phyloP scores from a whole-genome alignment of 2,888 invertebrate genomes.

The Drosophila longiperda region DNA sequence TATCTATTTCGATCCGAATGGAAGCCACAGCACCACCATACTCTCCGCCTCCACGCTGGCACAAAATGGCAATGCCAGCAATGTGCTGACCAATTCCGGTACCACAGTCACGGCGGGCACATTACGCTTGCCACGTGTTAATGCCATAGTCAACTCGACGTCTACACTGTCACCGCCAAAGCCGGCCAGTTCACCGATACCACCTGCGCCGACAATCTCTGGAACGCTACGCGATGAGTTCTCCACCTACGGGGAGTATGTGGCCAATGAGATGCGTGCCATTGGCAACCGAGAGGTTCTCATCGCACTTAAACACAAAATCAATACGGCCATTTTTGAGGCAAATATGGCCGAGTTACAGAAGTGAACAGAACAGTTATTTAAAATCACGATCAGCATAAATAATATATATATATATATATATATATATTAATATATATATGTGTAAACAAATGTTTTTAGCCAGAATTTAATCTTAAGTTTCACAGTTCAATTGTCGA shows the following conservation, averaged over 20 bases:
- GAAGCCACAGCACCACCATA: slow-evolving; percentile 69
- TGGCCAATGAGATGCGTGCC: slow-evolving; percentile 87
- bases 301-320: slow-evolving; percentile 87
- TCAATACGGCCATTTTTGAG: slow-evolving; percentile 87
- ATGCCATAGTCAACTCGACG: slow-evolving; percentile 47
- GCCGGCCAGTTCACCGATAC: slow-evolving; percentile 44
- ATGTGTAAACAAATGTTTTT: slow-evolving; percentile 41
- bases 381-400: slow-evolving; percentile 16
- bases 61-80: slow-evolving; percentile 55
- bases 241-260: slow-evolving; percentile 87
- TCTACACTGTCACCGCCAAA: slow-evolving; percentile 47
- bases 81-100: slow-evolving; percentile 45
- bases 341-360: slow-evolving; percentile 87
- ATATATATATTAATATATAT: not conserved
- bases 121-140: slow-evolving; percentile 64
- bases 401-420: slow-evolving; percentile 7
- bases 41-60: slow-evolving; percentile 67
- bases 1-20: slow-evolving; percentile 77
- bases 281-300: slow-evolving; percentile 87
- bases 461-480: slow-evolving; percentile 66
- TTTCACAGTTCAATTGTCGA: slow-evolving; percentile 28
- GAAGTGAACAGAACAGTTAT: slow-evolving; percentile 56
- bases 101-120: slow-evolving; percentile 46
- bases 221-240: slow-evolving; percentile 86
- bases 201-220: slow-evolving; percentile 49